Conservation (phyloP, 2,888 invertebrate genomes). For the Tuberolachnus salignus region DNA sequence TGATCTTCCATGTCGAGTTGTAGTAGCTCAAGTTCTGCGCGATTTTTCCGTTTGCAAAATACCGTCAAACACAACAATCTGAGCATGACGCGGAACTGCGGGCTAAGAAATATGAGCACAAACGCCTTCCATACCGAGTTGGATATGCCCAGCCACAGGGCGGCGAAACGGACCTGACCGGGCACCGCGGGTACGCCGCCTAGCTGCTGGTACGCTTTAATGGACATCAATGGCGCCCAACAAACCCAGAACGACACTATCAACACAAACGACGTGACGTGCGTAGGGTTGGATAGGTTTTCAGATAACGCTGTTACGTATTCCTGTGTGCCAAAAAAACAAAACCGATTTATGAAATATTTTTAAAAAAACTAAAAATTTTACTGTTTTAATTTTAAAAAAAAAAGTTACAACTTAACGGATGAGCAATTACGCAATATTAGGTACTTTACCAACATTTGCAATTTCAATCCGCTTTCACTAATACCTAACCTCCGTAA, state of each 20-base stretch:
- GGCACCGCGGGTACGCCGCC: conserved; percentile 66
- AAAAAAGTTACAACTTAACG: too few species aligned
- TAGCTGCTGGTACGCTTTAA: conserved; percentile 74
- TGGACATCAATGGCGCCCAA: conserved; percentile 89
- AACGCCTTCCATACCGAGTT: conserved; percentile 96
- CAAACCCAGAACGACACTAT: conserved; percentile 90
- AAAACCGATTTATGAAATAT: too few species aligned
- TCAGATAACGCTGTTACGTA: conserved; percentile 89
- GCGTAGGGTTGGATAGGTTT: conserved; percentile 90
- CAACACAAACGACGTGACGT: conserved; percentile 93
- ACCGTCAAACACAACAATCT: conserved; percentile 85
- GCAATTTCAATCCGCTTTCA: too few species aligned
- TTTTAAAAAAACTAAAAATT: too few species aligned
- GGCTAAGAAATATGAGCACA: conserved; percentile 86
- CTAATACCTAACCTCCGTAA: too few species aligned
- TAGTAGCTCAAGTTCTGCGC: conserved; percentile 82
- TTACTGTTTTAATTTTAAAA: too few species aligned
- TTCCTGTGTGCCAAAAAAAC: conserved; percentile 64
- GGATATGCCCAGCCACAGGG: conserved; percentile 93
- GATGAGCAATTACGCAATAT: too few species aligned
- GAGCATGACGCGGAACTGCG: conserved; percentile 88
- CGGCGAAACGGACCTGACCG: conserved; percentile 83
- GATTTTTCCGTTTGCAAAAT: conserved; percentile 84
- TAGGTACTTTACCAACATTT: too few species aligned
- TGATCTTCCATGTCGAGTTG: conserved; percentile 83